These are phyloP conservation scores for Apamea sordens DNA, from an alignment of 2,888 invertebrate species.

Conservation along the genomic window DNA sequence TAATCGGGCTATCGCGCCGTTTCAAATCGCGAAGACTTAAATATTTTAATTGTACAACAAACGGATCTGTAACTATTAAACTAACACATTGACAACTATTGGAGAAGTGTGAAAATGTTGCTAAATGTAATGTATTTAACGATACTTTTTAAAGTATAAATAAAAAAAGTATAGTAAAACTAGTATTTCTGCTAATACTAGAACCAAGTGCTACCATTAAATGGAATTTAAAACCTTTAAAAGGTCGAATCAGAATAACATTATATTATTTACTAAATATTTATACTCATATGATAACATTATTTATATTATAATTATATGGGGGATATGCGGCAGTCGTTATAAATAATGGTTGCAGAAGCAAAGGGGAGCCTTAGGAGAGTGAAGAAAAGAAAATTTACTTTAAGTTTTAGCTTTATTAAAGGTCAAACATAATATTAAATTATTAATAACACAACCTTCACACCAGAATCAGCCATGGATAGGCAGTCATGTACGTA, in stretches of 20 bases:
- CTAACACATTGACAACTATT: constrained; percentile 42
- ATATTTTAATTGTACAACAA: constrained; percentile 60
- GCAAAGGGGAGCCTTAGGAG: constrained; percentile 17
- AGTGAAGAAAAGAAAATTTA: constrained; percentile 53
- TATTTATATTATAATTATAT: constrained; percentile 13
- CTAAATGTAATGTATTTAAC: constrained; percentile 62
- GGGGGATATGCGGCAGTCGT: constrained; percentile 16
- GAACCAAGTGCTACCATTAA: constrained; percentile 24
- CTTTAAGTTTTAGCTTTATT: constrained; percentile 58
- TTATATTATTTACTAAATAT: constrained; percentile 24
- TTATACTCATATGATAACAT: constrained; percentile 36
- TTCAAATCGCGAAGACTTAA: constrained; percentile 56
- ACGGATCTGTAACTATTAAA: constrained; percentile 30
- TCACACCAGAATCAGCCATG: constrained; percentile 17
- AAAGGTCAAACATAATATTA: constrained; percentile 62
- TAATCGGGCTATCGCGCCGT: constrained; percentile 43
- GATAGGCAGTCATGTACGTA: constrained; percentile 27
- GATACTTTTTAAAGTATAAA: constrained; percentile 12
- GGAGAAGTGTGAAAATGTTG: constrained; percentile 27
- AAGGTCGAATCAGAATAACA: constrained; percentile 47
- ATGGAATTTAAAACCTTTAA: constrained; percentile 47
- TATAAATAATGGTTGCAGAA: constrained; percentile 18
- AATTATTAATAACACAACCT: constrained; percentile 65
- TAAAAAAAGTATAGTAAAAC: constrained; percentile 7
- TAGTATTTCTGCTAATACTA: constrained; percentile 24